Evolutionary conservation across 2,113 vertebrate genomes (phyloP), one percentile per base, ranked within the genome.

Genomic region (Halichoeres trimaculatus): DNA sequence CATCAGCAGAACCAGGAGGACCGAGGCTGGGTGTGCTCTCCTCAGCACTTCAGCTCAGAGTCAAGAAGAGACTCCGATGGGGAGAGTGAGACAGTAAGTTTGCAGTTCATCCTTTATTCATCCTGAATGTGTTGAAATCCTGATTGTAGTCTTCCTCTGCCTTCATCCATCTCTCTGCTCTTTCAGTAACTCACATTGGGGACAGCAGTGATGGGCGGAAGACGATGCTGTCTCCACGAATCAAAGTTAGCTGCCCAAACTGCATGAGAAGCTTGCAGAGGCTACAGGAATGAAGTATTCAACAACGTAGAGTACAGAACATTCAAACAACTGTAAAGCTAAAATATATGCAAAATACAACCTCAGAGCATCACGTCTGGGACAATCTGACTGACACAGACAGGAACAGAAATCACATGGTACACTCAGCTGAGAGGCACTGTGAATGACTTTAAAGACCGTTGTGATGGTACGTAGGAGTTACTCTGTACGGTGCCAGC

Each of bases 11-110:
- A 94, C 91, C 95, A 96, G 90, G 98, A 98, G 56, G 97, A 98
- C 67, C 94, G 94, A 94, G 94, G 95, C 94, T 98, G 97, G 96
- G 94, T 97, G 89, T 96, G 95, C 90, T 99, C 97, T 91, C 96
- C 97, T 45, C 95, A 98, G 82, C 97, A 98, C 93, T 94, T 91
- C 92, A 92, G 93, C 90, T 85, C 95, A 36, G 95, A 94, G 70
- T 93, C 95, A 90, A 95, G 93, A 89, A 90, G 93, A 59, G 93
- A 94, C 92, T 97, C 95, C 43, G 96, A 97, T 82, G 95, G 94
- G 85, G 95, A 97, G 91, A 96, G 94, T 45, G 94, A 97, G 92
- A 96, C 95, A 91, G 97, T 99, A 94, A 96, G 96, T 97, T 5
- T 6, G 19, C 41, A 30, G 5, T 41, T 69, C 34, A 45, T n/a